Conservation (phyloP, 2,888 invertebrate genomes). For the Orchesella flavescens region DNA sequence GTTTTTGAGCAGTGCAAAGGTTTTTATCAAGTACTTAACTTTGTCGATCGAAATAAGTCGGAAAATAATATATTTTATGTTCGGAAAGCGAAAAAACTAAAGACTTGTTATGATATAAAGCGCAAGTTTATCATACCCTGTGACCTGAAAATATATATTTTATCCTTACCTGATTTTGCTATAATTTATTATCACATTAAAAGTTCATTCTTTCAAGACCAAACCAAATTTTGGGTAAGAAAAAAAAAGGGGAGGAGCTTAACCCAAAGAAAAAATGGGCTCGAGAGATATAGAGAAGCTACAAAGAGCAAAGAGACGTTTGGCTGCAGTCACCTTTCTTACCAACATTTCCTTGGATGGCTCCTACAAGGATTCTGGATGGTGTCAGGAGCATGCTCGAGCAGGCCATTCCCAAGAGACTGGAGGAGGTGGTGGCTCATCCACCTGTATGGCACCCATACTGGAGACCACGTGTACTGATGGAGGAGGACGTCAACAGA, state of each 20-base stretch:
- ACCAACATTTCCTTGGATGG: slow-evolving; percentile 97
- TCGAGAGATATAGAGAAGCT: slow-evolving; percentile 66
- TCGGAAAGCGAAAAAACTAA: not conserved
- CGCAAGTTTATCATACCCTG: slow-evolving; percentile 7
- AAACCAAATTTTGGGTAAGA: not conserved
- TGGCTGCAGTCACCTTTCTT: slow-evolving; percentile 94
- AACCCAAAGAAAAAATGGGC: slow-evolving; percentile 44
- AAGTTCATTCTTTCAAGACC: too few relatives aligned
- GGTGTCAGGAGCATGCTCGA: slow-evolving; percentile 60
- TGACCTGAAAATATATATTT: slow-evolving; percentile 6
- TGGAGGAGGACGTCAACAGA: not conserved
- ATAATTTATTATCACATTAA: too few relatives aligned
- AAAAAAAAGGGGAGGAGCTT: not conserved
- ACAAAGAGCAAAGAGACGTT: slow-evolving; percentile 83
- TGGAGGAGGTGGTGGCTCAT: not conserved
- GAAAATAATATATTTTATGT: too few relatives aligned
- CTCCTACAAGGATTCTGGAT: slow-evolving; percentile 77
- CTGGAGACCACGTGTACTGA: slow-evolving; percentile 18
- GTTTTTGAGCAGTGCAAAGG: too few relatives aligned
- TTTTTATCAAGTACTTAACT: too few relatives aligned
- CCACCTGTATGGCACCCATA: slow-evolving; percentile 2
- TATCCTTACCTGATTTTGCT: not conserved
- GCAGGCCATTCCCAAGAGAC: slow-evolving; percentile 16
- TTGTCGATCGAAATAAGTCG: too few relatives aligned
- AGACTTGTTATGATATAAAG: not conserved